phyloP scores from a whole-genome alignment of 2,888 invertebrate species.

The Drosophila anceps region DNA sequence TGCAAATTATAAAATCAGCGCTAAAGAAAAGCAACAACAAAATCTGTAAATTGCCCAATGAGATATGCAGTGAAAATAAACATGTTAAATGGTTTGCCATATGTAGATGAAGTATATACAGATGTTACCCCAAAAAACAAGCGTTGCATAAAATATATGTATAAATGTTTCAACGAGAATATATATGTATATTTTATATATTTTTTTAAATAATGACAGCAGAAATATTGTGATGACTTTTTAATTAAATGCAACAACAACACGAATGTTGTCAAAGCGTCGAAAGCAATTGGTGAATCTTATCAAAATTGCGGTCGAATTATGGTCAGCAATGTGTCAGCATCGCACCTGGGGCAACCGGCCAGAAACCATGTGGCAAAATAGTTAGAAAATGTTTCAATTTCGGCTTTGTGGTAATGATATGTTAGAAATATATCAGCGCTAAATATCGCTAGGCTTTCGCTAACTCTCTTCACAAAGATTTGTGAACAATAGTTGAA shows the following conservation, averaged over 20 bases:
- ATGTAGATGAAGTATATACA: background rate
- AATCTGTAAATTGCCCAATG: slow-evolving; percentile 54
- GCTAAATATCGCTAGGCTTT: background rate
- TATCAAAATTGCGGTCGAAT: slow-evolving; percentile 28
- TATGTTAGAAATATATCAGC: background rate
- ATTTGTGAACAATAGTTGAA: background rate
- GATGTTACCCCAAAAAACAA: background rate
- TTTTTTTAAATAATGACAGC: slow-evolving; percentile 33
- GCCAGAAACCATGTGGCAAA: background rate
- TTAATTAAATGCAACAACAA: slow-evolving; percentile 66
- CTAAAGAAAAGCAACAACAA: slow-evolving; percentile 30
- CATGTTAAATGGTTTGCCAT: slow-evolving; percentile 25
- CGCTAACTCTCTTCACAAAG: background rate
- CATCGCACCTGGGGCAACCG: slow-evolving; percentile 1
- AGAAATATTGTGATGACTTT: slow-evolving; percentile 73
- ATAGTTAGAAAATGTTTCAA: background rate
- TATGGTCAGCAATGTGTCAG: slow-evolving; percentile 22
- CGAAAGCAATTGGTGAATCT: slow-evolving; percentile 38
- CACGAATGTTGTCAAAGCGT: slow-evolving; percentile 19
- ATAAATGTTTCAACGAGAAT: too few species aligned
- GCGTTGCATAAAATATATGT: slow-evolving; percentile 6
- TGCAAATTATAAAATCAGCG: slow-evolving; percentile 22
- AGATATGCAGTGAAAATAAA: slow-evolving; percentile 27
- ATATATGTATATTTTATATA: slow-evolving; percentile 4
- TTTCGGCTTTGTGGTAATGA: background rate